Base-by-base conservation (phyloP, 2,797 vertebrate species). In the Momotus momota region DNA sequence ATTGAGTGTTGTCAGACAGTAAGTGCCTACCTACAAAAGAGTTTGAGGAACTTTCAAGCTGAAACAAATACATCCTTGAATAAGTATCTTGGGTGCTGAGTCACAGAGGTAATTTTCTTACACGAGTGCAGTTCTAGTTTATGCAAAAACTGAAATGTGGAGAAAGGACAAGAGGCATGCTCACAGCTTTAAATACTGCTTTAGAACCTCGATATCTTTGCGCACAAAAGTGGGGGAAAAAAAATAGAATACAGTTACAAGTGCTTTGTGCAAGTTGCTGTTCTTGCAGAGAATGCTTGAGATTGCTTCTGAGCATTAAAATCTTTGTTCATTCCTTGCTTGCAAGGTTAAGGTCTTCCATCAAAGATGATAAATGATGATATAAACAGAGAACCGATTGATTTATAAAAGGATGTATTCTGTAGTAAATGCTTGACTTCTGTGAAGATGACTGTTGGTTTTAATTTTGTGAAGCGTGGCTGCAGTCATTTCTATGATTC, bases 1-100 rank as follows among this genome's bases (percentile, higher is more conserved):
- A 86, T 60, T 61, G 84, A 72, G n/a, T 69, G 65, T 60, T 92
- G 69, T 72, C 61, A 72, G 73, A 79, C 79, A 65, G 9, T 62
- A 12, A 41, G 27, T 52, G 75, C 54, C 60, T 88, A 26, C 90
- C 46, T 85, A 8, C 83, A 46, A 46, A 93, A 70, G 49, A 54
- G 19, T 69, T 38, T 51, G 69, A 72, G 60, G n/a, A 81, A 81
- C 35, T 86, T 88, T 69, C 43, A 73, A 55, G 27, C 60, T 79
- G 72, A 72, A 94, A 84, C 49, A 88, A 88, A 55, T 62, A 58
- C 2, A 61, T 43, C 60, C 74, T 93, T 96, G 93, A 96, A 58
- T n/a, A 75, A 65, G 62, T 88, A 85, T 75, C 40, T 41, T 29
- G 41, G 85, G 61, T 79, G 61, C 57, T 46, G 55, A 90, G 67